Base-by-base conservation (phyloP, 1,140 invertebrate genomes). In the Camponotus vicinus region DNA sequence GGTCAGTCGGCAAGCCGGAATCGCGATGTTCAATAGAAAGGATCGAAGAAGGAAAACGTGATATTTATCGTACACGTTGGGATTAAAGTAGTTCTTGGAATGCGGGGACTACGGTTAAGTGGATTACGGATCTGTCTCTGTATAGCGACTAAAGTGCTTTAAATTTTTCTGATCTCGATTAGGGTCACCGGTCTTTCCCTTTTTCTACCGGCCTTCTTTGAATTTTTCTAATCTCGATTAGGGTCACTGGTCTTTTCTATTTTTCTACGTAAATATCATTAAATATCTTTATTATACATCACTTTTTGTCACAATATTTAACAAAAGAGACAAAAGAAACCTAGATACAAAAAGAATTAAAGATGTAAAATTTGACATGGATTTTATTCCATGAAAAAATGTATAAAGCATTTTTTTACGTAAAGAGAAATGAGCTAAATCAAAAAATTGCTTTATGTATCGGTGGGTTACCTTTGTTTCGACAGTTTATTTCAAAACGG, bases 21-120 rank as follows among this genome's bases (percentile, higher is more conserved):
- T 82, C 55, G 79, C 79, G 27, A 73, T 15, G 40, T 57, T 83
- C 40, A 83, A 83, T 83, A 57, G 79, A 21, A 63, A 59, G 57
- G 67, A 55, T 40, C 52, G 67, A 27, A 61, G 79, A 83, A 83
- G 55, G 79, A 75, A 83, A 83, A 75, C 69, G 69, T 27, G 79
- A 83, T 83, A 83, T 83, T 82, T 82, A 82, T 82, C 79, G 79
- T 73, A n/a, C 55, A 49, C 9, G 69, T 73, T 55, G 69, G 69
- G 67, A 83, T 83, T 73, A 83, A 45, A 83, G 69, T 75, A 83
- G 69, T 75, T 32, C 69, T 11, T 70, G 69, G 79, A 75, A 83
- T 83, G 79, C 32, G 34, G 55, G 4, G 5, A 73, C 40, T 75
- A 45, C 55, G 27, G 55, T 83, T 83, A 83, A 83, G 55, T 83